Evolutionary conservation across 2,797 vertebrate species (phyloP).

Genomic region (Mormyrops boulengeri): DNA sequence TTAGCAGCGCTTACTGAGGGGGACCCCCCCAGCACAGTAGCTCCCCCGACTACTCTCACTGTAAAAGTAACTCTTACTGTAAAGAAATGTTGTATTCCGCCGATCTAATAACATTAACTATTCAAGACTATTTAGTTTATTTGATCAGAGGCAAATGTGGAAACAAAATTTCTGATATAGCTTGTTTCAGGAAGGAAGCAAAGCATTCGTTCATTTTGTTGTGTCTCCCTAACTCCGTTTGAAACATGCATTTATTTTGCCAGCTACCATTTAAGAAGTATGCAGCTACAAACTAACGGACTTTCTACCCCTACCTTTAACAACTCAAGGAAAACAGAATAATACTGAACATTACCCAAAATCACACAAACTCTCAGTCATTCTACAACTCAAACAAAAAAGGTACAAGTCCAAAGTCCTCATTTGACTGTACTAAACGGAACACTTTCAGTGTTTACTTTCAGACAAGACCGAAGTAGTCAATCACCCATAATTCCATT

Average conservation of each 20-base stretch:
- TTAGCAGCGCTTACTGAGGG: not conserved
- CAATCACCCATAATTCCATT: not conserved
- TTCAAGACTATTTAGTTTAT: not conserved
- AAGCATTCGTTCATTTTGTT: not conserved
- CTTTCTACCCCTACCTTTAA: not conserved
- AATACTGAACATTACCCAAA: not conserved
- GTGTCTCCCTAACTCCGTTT: not conserved
- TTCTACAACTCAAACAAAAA: not conserved
- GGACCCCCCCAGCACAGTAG: not conserved
- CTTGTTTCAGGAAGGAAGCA: not conserved
- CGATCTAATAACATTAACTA: not conserved
- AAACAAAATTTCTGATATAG: not conserved
- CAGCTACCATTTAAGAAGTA: not conserved
- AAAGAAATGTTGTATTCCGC: not conserved
- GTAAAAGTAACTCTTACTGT: not conserved
- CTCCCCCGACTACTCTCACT: not conserved
- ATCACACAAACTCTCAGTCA: not conserved
- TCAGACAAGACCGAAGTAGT: not conserved
- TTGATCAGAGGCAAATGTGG: not conserved
- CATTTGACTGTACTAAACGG: not conserved
- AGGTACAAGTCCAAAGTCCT: not conserved
- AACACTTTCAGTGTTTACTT: not conserved
- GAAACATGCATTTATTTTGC: not conserved
- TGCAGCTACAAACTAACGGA: not conserved
- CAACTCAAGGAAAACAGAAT: not conserved